These are phyloP conservation scores for Papilio machaon DNA, from an alignment of 1,140 invertebrate species.

Conservation along the genomic window DNA sequence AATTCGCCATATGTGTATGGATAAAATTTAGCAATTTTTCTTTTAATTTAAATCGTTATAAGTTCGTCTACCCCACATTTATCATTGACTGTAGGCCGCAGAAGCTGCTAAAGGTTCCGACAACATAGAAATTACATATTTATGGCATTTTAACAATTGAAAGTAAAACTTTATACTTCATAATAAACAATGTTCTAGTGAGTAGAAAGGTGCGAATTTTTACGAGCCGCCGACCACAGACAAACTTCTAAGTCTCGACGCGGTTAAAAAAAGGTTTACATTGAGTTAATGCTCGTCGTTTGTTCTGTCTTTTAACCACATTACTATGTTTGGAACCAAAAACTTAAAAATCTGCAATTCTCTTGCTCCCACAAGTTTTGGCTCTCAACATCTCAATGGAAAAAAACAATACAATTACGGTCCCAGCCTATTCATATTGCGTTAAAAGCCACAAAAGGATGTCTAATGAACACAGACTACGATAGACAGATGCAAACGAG, in stretches of 20 bases:
- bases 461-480: neutral
- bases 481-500: constrained; percentile 12
- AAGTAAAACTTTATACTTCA: constrained; percentile 53
- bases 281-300: constrained; percentile 46
- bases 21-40: neutral
- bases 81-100: neutral
- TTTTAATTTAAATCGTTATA: neutral
- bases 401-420: neutral
- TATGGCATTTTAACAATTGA: constrained; percentile 42
- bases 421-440: neutral
- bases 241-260: constrained; percentile 57
- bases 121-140: constrained; percentile 19
- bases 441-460: neutral
- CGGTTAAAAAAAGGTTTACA: constrained; percentile 48
- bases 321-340: constrained; percentile 5
- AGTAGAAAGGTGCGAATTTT: constrained; percentile 64
- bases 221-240: constrained; percentile 57
- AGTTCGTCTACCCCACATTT: constrained; percentile 11
- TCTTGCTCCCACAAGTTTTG: neutral
- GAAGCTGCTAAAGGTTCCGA: constrained; percentile 36
- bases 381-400: neutral
- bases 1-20: neutral
- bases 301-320: constrained; percentile 41
- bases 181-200: constrained; percentile 60
- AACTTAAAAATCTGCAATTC: neutral